Base-by-base conservation (phyloP, 2,797 vertebrate genomes). In the Agapornis canus region DNA sequence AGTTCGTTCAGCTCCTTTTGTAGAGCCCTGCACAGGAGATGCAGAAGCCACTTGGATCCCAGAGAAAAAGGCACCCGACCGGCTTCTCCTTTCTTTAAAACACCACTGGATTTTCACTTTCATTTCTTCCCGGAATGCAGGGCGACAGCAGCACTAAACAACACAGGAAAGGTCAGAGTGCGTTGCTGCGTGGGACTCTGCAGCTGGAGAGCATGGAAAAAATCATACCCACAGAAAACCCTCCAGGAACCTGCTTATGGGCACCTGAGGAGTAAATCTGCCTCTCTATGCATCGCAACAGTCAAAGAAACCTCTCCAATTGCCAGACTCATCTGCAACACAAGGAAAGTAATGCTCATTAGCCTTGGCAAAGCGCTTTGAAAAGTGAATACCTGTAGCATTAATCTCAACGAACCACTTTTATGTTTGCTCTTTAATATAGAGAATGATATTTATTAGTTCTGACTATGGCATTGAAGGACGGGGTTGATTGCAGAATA, bases 21-120 rank as follows among this genome's bases (percentile, higher is more conserved):
- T 49, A 37, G 21, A 87, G 27, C 13, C 29, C 37, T 19, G 15
- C 19, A 8, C 3, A 15, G 1, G 3, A 47, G 11, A 32, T 1
- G 11, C 5, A 32, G 35, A 32, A 63, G 11, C 4, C 12, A 5
- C 19, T 6, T 2, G 13, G 14, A 57, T 47, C 13, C 6, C 26
- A 3, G 8, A 72, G 8, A 3, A 29, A 31, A 14, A 29, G 3
- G 2, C 2, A 3, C 1, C 1, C 1, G 0, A 2, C 2, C 0
- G 3, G 13, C n/a, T 76, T 72, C 86, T 71, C 43, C 32, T 6
- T 6, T 10, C 6, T 49, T 66, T 54, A 3, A 54, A 29, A 17
- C 8, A 10, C 20, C 20, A 29, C 6, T 31, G 26, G 29, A 75
- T 79, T 91, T 92, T 82, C 57, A 57, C 59, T 94, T 94, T 94